These are phyloP conservation scores for Poecilia gillii DNA, from an alignment of 2,797 vertebrate genomes.

Conservation along the genomic window DNA sequence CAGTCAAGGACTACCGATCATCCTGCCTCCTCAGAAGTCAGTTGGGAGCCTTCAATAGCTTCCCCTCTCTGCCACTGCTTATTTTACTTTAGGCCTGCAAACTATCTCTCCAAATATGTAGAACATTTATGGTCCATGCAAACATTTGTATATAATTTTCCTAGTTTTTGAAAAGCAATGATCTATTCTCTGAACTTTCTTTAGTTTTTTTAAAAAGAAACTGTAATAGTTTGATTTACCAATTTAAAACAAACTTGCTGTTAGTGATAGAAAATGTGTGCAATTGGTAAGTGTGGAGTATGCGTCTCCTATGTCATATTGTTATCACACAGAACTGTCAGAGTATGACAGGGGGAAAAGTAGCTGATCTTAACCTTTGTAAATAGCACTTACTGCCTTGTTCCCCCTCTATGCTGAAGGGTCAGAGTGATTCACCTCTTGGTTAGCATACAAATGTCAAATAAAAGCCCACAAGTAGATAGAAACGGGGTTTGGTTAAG, in stretches of 20 bases:
- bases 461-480: not conserved
- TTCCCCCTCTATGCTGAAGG: not conserved
- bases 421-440: not conserved
- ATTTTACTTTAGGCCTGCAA: not conserved
- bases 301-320: not conserved
- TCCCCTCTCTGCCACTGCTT: not conserved
- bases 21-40: not conserved
- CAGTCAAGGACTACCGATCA: not conserved
- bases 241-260: not conserved
- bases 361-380: not conserved
- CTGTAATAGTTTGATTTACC: not conserved
- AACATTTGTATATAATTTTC: not conserved
- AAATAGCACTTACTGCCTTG: not conserved
- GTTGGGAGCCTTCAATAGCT: not conserved
- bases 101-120: not conserved
- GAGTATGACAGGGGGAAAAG: not conserved
- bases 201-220: too few relatives aligned
- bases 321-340: not conserved
- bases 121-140: not conserved
- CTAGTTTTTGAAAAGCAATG: not conserved
- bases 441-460: not conserved
- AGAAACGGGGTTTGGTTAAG: not conserved
- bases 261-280: not conserved
- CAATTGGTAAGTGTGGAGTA: not conserved
- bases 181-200: too few relatives aligned